These are phyloP conservation scores for Leptatherina wallacei DNA, from an alignment of 2,797 vertebrate genomes.

Conservation along the genomic window DNA sequence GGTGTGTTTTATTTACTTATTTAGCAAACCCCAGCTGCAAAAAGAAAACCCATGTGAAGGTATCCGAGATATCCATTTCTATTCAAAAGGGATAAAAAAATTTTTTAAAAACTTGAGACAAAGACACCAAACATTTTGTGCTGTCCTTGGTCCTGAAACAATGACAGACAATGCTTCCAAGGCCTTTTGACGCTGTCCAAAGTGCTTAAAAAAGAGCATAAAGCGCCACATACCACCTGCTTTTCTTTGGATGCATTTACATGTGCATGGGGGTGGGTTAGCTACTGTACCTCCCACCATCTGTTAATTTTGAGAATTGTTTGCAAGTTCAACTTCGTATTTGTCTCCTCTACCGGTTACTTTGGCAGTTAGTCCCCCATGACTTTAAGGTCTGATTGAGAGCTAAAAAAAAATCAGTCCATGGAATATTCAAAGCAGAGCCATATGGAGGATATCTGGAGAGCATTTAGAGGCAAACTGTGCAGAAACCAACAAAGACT, in stretches of 20 bases:
- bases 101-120: background rate
- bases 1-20: background rate
- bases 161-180: constrained; percentile 13
- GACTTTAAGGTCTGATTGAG: constrained; percentile 24
- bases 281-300: constrained; percentile 61
- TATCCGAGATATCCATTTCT: background rate
- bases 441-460: constrained; percentile 47
- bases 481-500: constrained; percentile 23
- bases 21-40: background rate
- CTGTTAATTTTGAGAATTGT: constrained; percentile 38
- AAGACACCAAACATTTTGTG: background rate
- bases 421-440: constrained; percentile 11
- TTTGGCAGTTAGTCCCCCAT: constrained; percentile 40
- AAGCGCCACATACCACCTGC: constrained; percentile 33
- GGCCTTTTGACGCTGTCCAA: constrained; percentile 46
- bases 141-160: constrained; percentile 67
- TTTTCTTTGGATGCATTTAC: constrained; percentile 34
- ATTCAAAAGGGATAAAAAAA: background rate
- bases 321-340: constrained; percentile 12
- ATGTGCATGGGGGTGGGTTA: constrained; percentile 28
- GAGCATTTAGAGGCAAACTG: constrained; percentile 16
- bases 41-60: background rate
- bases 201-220: constrained; percentile 57
- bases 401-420: constrained; percentile 11
- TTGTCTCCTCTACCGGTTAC: constrained; percentile 13